Percentiles rank a stretch among this genome's conserved stretches.
phyloP scores from a whole-genome alignment of 2,113 vertebrate species.

The Hippocampus barbouri region DNA sequence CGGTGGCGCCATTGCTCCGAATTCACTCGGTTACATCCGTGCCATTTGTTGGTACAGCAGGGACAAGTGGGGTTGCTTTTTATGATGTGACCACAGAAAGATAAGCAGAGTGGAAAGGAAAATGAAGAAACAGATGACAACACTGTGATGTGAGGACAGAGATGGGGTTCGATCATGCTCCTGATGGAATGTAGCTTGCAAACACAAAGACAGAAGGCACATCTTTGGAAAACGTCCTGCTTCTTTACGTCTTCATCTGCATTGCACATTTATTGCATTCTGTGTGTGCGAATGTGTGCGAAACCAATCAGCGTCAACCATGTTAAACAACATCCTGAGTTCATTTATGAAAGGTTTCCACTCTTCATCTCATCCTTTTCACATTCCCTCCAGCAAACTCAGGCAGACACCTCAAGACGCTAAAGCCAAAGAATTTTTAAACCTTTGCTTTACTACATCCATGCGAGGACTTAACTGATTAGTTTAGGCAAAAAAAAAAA shows the following conservation, averaged over 20 bases:
- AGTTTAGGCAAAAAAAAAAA: conserved; percentile 36
- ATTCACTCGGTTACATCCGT: conserved; percentile 69
- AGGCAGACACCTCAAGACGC: conserved; percentile 46
- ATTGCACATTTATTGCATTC: not conserved
- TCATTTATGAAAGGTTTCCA: conserved; percentile 38
- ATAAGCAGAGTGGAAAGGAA: conserved; percentile 27
- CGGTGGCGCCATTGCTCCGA: conserved; percentile 48
- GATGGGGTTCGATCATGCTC: not conserved
- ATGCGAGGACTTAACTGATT: conserved; percentile 26
- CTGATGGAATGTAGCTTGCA: not conserved
- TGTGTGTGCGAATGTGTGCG: not conserved
- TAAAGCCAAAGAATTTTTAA: conserved; percentile 56
- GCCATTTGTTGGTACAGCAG: conserved; percentile 66
- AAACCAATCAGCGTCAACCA: conserved; percentile 13
- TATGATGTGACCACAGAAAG: conserved; percentile 57
- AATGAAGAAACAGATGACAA: not conserved
- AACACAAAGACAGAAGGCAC: not conserved
- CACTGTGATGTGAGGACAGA: not conserved
- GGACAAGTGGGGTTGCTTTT: conserved; percentile 52
- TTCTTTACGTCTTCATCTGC: not conserved
- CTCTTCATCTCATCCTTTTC: conserved; percentile 48
- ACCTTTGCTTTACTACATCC: conserved; percentile 17
- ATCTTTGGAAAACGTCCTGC: not conserved
- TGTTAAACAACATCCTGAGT: conserved; percentile 20
- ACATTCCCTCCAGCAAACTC: conserved; percentile 36